These are phyloP conservation scores for Diorhabda sublineata DNA, from an alignment of 1,140 invertebrate species.

Conservation along the genomic window DNA sequence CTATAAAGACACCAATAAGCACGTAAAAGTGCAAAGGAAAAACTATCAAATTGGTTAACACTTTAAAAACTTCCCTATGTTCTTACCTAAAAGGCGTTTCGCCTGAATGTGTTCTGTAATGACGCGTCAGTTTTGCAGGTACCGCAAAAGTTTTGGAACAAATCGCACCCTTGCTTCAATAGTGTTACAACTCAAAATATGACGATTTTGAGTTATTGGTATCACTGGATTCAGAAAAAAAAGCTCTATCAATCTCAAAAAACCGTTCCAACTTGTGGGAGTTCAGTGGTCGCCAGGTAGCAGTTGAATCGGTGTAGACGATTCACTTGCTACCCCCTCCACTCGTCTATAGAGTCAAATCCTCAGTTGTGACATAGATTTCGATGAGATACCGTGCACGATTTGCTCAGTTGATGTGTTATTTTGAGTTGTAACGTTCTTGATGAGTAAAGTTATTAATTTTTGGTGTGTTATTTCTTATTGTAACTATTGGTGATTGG, in stretches of 20 bases:
- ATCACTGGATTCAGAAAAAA: conserved; percentile 5
- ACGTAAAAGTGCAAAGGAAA: too few relatives aligned
- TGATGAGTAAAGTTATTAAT: conserved; percentile 4
- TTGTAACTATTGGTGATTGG: too few relatives aligned
- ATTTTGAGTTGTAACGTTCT: conserved; percentile 12
- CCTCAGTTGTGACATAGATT: conserved; percentile 6
- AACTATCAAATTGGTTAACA: too few relatives aligned
- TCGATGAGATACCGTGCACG: conserved; percentile 8
- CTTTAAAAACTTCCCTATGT: too few relatives aligned
- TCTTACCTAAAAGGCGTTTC: too few relatives aligned
- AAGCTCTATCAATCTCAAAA: not conserved
- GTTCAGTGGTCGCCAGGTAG: not conserved
- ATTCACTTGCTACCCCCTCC: not conserved
- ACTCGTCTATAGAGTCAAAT: conserved; percentile 4
- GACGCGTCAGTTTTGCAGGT: too few relatives aligned
- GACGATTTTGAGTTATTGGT: conserved; percentile 5
- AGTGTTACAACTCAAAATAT: conserved; percentile 5
- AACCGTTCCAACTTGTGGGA: not conserved
- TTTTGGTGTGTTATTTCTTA: not conserved
- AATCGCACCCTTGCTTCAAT: conserved; percentile 4
- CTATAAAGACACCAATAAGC: too few relatives aligned
- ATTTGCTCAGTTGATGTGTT: conserved; percentile 11
- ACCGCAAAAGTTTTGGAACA: too few relatives aligned
- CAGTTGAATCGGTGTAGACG: not conserved
- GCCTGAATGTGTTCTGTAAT: too few relatives aligned